These are phyloP conservation scores for Cyrtodaria siliqua DNA, from an alignment of 2,888 invertebrate species.

Conservation along the genomic window DNA sequence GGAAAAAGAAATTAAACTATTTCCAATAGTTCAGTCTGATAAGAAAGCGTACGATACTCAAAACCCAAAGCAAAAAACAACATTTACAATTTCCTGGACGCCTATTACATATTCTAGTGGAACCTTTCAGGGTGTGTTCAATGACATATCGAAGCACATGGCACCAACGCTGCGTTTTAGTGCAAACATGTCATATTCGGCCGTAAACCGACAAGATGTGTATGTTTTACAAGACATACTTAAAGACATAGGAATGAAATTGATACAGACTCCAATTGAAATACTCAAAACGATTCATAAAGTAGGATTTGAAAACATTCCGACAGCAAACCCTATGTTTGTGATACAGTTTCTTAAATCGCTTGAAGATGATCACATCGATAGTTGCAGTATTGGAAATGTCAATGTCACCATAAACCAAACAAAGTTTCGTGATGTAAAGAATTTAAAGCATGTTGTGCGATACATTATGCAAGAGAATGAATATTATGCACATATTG, in stretches of 20 bases:
- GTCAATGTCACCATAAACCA: conserved; percentile 5
- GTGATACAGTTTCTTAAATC: conserved; percentile 49
- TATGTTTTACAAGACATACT: conserved; percentile 13
- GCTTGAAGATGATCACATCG: neutral
- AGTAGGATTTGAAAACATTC: neutral
- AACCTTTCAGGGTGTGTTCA: neutral
- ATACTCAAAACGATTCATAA: conserved; percentile 33
- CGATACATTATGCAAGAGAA: conserved; percentile 26
- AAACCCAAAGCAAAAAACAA: no score
- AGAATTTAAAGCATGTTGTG: conserved; percentile 24
- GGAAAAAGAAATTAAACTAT: neutral
- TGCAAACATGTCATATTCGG: neutral
- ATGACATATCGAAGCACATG: neutral
- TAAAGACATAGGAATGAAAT: conserved; percentile 48
- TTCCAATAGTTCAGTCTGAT: conserved; percentile 7
- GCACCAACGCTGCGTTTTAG: neutral
- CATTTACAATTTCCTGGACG: neutral
- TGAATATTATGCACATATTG: conserved; percentile 19
- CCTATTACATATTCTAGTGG: no score
- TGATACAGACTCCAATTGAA: conserved; percentile 33
- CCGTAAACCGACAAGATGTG: neutral
- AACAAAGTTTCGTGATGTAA: conserved; percentile 20
- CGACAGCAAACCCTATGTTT: conserved; percentile 21
- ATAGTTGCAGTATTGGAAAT: conserved; percentile 9
- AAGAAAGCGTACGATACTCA: neutral